These are phyloP conservation scores for Lepus europaeus DNA, from an alignment of 2,113 vertebrate species.

Conservation along the genomic window DNA sequence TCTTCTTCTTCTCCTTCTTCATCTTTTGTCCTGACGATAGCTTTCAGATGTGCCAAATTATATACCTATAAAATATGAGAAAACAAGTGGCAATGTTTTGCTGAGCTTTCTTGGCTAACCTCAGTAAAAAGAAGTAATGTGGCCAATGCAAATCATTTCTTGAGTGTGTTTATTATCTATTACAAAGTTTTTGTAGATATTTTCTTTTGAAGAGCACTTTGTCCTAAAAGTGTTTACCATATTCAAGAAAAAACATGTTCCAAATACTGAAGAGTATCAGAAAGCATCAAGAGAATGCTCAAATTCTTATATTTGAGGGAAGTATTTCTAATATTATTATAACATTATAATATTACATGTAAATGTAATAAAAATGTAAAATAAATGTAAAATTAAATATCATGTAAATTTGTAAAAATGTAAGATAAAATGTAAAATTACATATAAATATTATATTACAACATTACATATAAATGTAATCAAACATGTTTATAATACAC, in stretches of 20 bases:
- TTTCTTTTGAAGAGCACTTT: background rate
- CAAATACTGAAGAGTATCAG: background rate
- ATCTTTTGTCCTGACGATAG: no score
- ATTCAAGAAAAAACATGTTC: background rate
- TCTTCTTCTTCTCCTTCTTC: accelerated
- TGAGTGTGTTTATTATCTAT: background rate
- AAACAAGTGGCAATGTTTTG: background rate
- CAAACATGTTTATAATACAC: background rate
- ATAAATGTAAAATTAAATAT: no score
- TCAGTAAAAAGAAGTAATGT: background rate
- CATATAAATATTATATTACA: no score
- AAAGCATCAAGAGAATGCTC: background rate
- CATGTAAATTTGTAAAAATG: no score
- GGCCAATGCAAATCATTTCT: background rate
- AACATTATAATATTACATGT: no score
- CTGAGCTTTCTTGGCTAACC: background rate
- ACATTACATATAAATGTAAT: background rate
- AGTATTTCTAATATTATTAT: background rate
- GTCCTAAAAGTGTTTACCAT: background rate
- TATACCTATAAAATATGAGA: background rate
- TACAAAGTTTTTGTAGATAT: background rate
- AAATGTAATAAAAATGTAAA: no score
- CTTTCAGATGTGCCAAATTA: background rate
- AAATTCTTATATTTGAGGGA: background rate
- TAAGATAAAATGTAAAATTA: background rate